A percentile compares a stretch with the other conserved stretches of the same genome.
Evolutionary conservation across 2,797 vertebrate genomes (phyloP).

Genomic region (Esox masquinongy): DNA sequence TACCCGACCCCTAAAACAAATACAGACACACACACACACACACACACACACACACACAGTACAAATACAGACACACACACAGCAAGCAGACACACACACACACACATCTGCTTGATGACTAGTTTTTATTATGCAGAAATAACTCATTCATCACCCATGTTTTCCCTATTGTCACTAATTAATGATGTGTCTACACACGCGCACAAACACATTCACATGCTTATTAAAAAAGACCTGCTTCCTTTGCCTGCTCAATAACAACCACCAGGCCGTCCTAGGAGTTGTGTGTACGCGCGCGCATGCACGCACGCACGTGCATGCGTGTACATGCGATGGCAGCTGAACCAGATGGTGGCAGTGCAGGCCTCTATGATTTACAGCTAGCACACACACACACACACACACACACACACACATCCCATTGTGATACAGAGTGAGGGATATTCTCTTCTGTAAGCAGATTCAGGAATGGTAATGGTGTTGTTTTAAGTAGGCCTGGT

Average conservation of each 20-base stretch:
- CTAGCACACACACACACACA: not conserved
- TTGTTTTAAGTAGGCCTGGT: slow-evolving; percentile 57
- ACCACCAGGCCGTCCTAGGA: slow-evolving; percentile 24
- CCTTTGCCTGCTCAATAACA: slow-evolving; percentile 38
- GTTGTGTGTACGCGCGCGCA: slow-evolving; percentile 12
- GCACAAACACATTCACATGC: slow-evolving; percentile 22
- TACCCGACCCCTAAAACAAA: slow-evolving; percentile 45
- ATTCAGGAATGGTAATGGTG: slow-evolving; percentile 67
- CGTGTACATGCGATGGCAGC: slow-evolving; percentile 3
- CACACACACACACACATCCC: slow-evolving; percentile 9
- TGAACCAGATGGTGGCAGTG: slow-evolving; percentile 16
- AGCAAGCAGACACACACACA: slow-evolving; percentile 35
- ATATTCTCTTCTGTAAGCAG: slow-evolving; percentile 52
- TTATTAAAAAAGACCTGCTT: slow-evolving; percentile 56
- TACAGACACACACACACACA: not conserved
- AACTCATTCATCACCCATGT: slow-evolving; percentile 67
- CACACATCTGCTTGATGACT: slow-evolving; percentile 39
- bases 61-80: slow-evolving; percentile 20
- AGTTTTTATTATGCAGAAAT: slow-evolving; percentile 66
- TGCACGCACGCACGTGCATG: not conserved
- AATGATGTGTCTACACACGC: slow-evolving; percentile 54
- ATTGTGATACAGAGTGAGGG: slow-evolving; percentile 50
- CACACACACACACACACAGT: not conserved
- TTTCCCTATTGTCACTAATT: slow-evolving; percentile 73
- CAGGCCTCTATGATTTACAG: slow-evolving; percentile 49